Conservation (phyloP, 1,140 invertebrate species). For the Glomeris maerens region DNA sequence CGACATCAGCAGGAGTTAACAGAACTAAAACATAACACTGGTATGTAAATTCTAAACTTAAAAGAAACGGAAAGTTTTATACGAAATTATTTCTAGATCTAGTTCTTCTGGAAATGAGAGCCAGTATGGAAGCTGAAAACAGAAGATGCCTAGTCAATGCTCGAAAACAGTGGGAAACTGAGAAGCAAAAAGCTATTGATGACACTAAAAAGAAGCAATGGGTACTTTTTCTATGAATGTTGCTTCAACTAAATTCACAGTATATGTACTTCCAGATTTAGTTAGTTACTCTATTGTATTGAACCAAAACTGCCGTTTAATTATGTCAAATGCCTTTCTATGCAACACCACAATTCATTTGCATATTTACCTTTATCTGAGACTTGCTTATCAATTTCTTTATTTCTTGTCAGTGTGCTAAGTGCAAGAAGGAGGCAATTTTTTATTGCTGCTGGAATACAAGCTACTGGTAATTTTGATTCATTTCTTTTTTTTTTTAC, state of each 20-base stretch:
- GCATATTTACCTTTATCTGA: background rate
- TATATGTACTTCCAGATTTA: background rate
- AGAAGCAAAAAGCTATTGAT: conserved; percentile 48
- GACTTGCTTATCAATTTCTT: background rate
- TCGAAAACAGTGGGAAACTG: conserved; percentile 42
- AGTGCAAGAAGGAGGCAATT: conserved; percentile 68
- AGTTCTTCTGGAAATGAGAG: conserved; percentile 44
- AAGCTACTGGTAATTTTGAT: too few species aligned
- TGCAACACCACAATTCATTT: background rate
- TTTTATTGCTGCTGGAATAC: conserved; percentile 94
- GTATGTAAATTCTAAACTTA: conserved; percentile 19
- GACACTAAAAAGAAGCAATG: conserved; percentile 70
- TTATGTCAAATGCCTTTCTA: background rate
- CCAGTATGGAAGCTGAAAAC: conserved; percentile 48
- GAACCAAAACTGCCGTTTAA: background rate
- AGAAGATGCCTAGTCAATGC: conserved; percentile 42
- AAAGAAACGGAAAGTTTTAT: background rate
- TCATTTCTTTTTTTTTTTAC: too few species aligned
- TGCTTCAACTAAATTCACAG: background rate
- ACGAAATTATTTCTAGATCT: conserved; percentile 27
- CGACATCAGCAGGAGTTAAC: conserved; percentile 44
- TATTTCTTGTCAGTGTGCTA: conserved; percentile 44
- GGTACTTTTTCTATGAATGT: conserved; percentile 29
- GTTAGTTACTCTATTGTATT: background rate
- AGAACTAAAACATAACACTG: conserved; percentile 45